Conservation (phyloP, 2,797 vertebrate genomes). For the Manis crassicaudata region DNA sequence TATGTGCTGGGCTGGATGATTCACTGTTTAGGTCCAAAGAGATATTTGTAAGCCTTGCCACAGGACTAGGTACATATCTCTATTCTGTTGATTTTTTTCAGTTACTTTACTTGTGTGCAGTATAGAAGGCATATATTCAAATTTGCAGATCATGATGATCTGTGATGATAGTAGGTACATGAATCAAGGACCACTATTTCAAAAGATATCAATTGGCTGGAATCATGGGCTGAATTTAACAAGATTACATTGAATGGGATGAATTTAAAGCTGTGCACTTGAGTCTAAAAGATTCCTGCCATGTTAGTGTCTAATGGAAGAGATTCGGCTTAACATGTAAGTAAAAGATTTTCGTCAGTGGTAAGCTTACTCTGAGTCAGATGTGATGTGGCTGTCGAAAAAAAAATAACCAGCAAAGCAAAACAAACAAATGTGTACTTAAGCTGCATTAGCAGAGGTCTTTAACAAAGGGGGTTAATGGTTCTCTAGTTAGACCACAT, state of each 20-base stretch:
- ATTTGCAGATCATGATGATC: neutral
- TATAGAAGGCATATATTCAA: neutral
- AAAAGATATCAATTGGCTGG: neutral
- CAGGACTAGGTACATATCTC: neutral
- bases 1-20: neutral
- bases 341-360: neutral
- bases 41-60: neutral
- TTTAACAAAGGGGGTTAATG: neutral
- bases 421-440: neutral
- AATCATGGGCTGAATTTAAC: neutral
- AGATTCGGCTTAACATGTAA: neutral
- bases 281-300: neutral
- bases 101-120: neutral
- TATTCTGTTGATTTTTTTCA: conserved; percentile 7
- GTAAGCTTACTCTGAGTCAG: neutral
- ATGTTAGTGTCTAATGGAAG: neutral
- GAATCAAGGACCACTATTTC: neutral
- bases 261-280: neutral
- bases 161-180: neutral
- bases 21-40: neutral
- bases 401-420: neutral
- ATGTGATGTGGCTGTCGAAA: neutral
- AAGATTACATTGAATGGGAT: neutral
- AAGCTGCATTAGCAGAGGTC: neutral
- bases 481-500: neutral